Base-by-base conservation (phyloP, 1,140 invertebrate species). In the Drosophila grimshawi region DNA sequence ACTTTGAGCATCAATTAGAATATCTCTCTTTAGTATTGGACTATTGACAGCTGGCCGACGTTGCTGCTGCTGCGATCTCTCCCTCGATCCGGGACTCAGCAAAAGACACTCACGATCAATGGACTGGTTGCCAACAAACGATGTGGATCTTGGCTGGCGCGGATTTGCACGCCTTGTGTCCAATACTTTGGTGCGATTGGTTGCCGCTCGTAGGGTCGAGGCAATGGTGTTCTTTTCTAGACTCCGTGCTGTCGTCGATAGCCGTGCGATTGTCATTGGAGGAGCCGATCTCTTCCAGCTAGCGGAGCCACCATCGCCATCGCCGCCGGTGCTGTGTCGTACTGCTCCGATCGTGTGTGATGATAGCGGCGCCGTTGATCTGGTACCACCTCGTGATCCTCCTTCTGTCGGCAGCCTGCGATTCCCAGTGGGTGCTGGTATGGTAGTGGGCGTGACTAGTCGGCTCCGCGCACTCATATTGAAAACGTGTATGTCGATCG, bases 261-360 rank as follows among this genome's bases (percentile, higher is more conserved):
- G 2, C 7, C 6, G 32, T 10, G 4, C 8, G 2, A 3, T 8
- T 4, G 49, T 43, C 8, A 35, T 27, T 27, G 41, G 27, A 7
- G 6, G 4, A 29, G 30, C 5, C 2, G 39, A 3, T 35, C 32
- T 66, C n/a, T 77, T 83, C 60, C 62, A 74, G 30, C 32, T 60
- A 71, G 64, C 78, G 65, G 56, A 37, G 76, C 80, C 83, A 61
- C 77, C 85, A 90, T 81, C 85, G 59, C 78, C 86, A 69, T 75
- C 78, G 57, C 80, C 80, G 55, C 73, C 80, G 59, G 35, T 68
- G 64, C 81, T 66, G 61, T 78, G 78, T 61, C 39, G 57, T 5
- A 30, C 68, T 59, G 80, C 65, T 71, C 65, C 82, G 68, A 67
- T 46, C 52, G 33, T 64, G 59, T 76, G 76, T 69, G 79, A 56